These are phyloP conservation scores for Pycnonotus jocosus DNA, from an alignment of 2,113 vertebrate species.

Conservation along the genomic window DNA sequence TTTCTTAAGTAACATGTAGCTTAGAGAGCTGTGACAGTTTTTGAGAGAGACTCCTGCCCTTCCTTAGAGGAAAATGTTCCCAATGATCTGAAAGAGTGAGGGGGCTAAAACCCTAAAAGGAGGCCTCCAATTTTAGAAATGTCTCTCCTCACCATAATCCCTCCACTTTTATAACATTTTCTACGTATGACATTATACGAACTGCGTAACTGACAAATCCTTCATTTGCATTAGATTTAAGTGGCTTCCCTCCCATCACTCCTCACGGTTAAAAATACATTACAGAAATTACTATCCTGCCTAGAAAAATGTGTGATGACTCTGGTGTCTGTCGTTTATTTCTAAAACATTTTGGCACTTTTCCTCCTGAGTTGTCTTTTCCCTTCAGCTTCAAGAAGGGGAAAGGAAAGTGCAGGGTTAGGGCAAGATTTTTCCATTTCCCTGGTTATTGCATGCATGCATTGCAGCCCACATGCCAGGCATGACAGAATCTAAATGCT, in stretches of 20 bases:
- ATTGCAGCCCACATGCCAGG: not conserved
- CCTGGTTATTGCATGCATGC: not conserved
- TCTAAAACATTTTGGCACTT: conserved; percentile 70
- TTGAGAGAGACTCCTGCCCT: conserved; percentile 21
- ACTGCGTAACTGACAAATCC: conserved; percentile 61
- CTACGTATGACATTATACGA: conserved; percentile 43
- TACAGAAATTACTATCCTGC: conserved; percentile 63
- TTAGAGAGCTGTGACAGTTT: conserved; percentile 5
- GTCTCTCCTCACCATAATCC: conserved; percentile 36
- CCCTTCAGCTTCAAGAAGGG: not conserved
- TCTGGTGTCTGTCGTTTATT: conserved; percentile 62
- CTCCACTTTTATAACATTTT: conserved; percentile 45
- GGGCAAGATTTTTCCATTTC: conserved; percentile 8
- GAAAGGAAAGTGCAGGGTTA: not conserved
- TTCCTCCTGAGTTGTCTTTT: conserved; percentile 16
- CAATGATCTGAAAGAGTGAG: not conserved
- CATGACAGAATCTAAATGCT: not conserved
- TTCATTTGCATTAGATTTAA: conserved; percentile 59
- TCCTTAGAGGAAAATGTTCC: not conserved
- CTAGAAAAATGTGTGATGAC: conserved; percentile 45
- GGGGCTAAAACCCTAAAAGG: conserved; percentile 12
- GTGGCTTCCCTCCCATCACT: conserved; percentile 53
- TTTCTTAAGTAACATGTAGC: not conserved
- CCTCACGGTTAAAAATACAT: conserved; percentile 65
- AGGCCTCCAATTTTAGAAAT: conserved; percentile 29